A percentile compares a stretch with the other conserved stretches of the same genome.
phyloP scores from a whole-genome alignment of 2,113 vertebrate species.

The Donacobius atricapilla region DNA sequence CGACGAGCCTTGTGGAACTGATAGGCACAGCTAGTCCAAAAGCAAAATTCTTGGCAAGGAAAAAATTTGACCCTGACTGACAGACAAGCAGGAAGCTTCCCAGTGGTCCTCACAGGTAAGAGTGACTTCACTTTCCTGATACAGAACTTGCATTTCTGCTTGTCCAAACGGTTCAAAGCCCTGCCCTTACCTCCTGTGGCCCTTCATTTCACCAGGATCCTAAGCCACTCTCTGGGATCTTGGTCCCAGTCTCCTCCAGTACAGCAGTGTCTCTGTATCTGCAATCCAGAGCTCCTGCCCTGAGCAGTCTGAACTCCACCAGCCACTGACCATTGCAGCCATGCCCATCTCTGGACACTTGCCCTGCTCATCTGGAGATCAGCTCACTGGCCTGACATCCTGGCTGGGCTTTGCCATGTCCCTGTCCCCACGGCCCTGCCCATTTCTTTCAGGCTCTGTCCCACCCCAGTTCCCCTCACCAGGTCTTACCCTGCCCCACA shows the following conservation, averaged over 20 bases:
- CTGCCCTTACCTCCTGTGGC: neutral
- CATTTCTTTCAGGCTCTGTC: fast-evolving
- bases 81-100: neutral
- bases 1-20: neutral
- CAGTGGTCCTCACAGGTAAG: neutral
- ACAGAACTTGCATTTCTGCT: neutral
- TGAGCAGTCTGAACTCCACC: neutral
- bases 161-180: neutral
- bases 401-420: fast-evolving
- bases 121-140: neutral
- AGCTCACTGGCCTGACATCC: neutral
- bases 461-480: fast-evolving
- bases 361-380: neutral
- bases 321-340: fast-evolving
- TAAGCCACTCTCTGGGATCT: fast-evolving
- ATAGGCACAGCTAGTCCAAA: neutral
- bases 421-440: neutral
- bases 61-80: neutral
- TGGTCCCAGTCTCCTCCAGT: fast-evolving
- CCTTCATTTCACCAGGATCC: neutral
- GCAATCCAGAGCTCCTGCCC: neutral
- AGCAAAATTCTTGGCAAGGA: neutral
- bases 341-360: neutral
- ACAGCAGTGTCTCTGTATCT: neutral
- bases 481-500: too few species aligned